Conservation (phyloP, 2,113 vertebrate species). For the Xiphorhynchus elegans region DNA sequence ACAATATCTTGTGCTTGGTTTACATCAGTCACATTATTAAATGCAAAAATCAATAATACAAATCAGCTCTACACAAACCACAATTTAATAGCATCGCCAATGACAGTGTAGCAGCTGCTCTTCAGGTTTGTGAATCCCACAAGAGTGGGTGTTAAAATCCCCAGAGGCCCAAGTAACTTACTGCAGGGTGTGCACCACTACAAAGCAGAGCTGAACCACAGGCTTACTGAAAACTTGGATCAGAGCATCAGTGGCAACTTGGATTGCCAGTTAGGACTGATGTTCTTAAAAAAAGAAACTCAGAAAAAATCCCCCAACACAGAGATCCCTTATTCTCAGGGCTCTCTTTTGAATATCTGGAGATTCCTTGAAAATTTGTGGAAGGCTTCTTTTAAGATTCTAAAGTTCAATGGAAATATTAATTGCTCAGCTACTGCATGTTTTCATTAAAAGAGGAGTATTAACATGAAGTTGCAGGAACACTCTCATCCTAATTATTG, state of each 20-base stretch:
- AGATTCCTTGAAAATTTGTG: background rate
- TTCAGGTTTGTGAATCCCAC: accelerated
- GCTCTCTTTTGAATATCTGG: background rate
- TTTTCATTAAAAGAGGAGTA: background rate
- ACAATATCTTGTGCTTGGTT: background rate
- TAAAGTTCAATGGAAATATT: background rate
- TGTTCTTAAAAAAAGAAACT: background rate
- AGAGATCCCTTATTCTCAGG: background rate
- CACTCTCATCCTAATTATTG: background rate
- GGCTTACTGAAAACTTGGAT: background rate
- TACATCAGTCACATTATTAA: background rate
- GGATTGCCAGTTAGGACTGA: background rate
- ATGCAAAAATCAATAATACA: background rate
- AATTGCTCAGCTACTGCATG: background rate
- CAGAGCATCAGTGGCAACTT: background rate
- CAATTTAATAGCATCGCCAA: background rate
- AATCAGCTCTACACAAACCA: background rate
- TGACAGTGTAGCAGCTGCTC: background rate
- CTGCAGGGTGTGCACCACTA: accelerated
- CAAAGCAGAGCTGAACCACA: background rate
- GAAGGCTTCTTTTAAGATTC: background rate
- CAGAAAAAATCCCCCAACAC: background rate
- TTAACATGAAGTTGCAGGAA: background rate
- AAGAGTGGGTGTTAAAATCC: accelerated
- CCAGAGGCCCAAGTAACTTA: accelerated